phyloP scores from a whole-genome alignment of 2,113 vertebrate species.

The Camelus dromedarius region DNA sequence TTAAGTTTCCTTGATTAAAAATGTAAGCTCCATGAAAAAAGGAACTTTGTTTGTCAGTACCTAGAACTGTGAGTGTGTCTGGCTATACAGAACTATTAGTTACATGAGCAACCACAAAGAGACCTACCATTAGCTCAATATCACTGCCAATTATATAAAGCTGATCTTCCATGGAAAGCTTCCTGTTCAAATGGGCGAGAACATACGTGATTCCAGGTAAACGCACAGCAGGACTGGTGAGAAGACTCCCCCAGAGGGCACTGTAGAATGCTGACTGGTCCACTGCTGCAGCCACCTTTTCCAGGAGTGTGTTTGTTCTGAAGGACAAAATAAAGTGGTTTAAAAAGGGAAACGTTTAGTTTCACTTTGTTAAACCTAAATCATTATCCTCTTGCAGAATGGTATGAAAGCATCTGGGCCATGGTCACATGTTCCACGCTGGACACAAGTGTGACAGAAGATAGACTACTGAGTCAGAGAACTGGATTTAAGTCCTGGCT shows the following conservation, averaged over 20 bases:
- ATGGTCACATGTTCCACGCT: not conserved
- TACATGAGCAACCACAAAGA: not conserved
- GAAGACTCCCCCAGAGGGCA: constrained; percentile 98
- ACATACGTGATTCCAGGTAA: constrained; percentile 97
- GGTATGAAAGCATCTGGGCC: not conserved
- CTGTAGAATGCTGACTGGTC: constrained; percentile 98
- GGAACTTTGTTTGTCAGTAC: not conserved
- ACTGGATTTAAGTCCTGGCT: not conserved
- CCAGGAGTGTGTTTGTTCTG: constrained; percentile 96
- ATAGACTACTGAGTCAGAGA: not conserved
- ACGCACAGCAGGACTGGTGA: constrained; percentile 97
- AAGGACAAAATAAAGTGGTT: constrained; percentile 19
- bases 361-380: not conserved
- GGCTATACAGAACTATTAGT: not conserved
- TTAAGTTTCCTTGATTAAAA: constrained; percentile 58
- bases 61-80: not conserved
- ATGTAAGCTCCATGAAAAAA: not conserved
- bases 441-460: not conserved
- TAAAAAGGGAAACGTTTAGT: constrained; percentile 30
- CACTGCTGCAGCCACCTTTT: constrained; percentile 97
- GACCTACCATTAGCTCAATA: constrained; percentile 97
- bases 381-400: not conserved
- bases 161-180: constrained; percentile 99
- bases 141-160: constrained; percentile 99
- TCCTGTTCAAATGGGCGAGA: constrained; percentile 97